Evolutionary conservation across 2,113 vertebrate genomes (phyloP), one percentile per base, ranked within the genome.

Genomic region (Aythya baeri): DNA sequence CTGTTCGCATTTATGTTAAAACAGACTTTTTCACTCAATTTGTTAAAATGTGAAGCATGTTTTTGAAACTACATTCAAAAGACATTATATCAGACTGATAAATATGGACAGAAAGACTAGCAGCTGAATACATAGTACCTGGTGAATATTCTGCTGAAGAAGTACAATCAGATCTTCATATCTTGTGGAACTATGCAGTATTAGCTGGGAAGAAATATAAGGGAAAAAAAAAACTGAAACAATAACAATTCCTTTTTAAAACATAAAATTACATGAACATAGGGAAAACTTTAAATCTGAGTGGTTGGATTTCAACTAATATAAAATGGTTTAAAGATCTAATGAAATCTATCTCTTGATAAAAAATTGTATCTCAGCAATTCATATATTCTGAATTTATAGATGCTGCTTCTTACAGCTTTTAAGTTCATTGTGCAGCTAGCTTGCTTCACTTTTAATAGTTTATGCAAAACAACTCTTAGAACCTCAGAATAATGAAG

Each of bases 111-210:
- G 52, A 22, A 77, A 88, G 21, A 46, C 9, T 72, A 57, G 16
- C 43, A 95, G 70, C 6, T 91, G 54, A 83, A 68, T 31, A 11
- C 13, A 43, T 20, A 90, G 6, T 96, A 99, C 99, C 99, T 99
- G 99, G 36, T 97, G 98, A 87, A 99, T 97, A 50, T 98, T 98
- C 76, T 98, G 98, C 67, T 99, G 98, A 17, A 99, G 96, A 85
- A 99, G 96, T 11, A 89, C 58, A 90, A 97, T 89, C 76, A 99
- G 96, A 36, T 99, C 99, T 76, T 98, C 98, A 0, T 98, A 95
- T 88, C 95, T 98, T 12, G 98, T 98, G 93, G 98, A 76, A 38
- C 86, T 98, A 66, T 99, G 95, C 25, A 98, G 95, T 7, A 89
- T 97, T 12, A 99, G 97, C 99, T 99, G 91, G 61, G 94, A 96